Evolutionary conservation across 2,113 vertebrate genomes (phyloP).

Genomic region (Carlito syrichta): DNA sequence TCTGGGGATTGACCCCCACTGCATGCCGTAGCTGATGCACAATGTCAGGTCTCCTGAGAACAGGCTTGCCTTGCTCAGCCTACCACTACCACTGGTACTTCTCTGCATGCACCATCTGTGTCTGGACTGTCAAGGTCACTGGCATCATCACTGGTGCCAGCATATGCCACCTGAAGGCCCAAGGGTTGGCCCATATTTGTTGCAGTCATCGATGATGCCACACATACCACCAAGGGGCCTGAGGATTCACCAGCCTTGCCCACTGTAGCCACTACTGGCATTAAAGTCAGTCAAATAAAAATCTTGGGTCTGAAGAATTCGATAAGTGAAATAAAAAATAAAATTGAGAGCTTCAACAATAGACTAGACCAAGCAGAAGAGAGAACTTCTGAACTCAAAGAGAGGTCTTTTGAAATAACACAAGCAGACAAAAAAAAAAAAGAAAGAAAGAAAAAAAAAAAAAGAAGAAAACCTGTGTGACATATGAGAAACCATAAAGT

Average conservation of each 20-base stretch:
- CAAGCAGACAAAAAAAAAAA: too few relatives aligned
- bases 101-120: background rate
- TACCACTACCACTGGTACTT: background rate
- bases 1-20: background rate
- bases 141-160: background rate
- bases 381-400: too few relatives aligned
- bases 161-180: background rate
- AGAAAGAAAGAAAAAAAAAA: too few relatives aligned
- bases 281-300: background rate
- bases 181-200: background rate
- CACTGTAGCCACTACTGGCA: background rate
- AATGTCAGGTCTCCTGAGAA: background rate
- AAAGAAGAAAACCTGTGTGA: too few relatives aligned
- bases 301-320: too few relatives aligned
- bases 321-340: too few relatives aligned
- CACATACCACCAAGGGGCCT: background rate
- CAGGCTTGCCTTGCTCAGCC: background rate
- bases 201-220: background rate
- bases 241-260: background rate
- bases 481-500: too few relatives aligned
- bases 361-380: too few relatives aligned
- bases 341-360: too few relatives aligned
- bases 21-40: background rate
- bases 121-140: background rate
- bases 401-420: too few relatives aligned